Base-by-base conservation (phyloP, 2,113 vertebrate genomes). In the Callionymus lyra region DNA sequence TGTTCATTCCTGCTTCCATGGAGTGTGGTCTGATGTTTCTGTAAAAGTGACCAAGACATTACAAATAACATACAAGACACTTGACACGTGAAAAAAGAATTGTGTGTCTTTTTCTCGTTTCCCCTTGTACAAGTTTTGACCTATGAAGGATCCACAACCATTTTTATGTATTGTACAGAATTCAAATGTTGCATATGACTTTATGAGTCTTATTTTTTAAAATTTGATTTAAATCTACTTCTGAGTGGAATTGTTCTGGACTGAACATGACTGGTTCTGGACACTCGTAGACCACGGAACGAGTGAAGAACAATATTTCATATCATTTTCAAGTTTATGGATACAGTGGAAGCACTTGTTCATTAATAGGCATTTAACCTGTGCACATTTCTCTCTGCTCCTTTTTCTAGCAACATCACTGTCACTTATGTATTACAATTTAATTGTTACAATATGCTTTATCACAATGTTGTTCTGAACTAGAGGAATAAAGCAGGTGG, bases 91-190 rank as follows among this genome's bases (percentile, higher is more conserved):
- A 16, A 47, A 17, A 50, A 50, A 57, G 16, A 64, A 61, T 44
- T 27, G 44, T 47, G 70, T 69, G 27, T 2, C 13, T 68, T 72
- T 66, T 64, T 67, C 72, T 79, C 50, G 59, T 70, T 69, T 70
- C 74, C 59, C 71, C 73, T 78, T 72, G 74, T 79, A 68, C 69
- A 68, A 12, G 51, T 74, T 73, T 77, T 75, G 63, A 54, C 67
- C 58, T 53, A 8, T 27, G 21, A 27, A 74, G 61, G 57, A 61
- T 79, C 57, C 56, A 68, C 44, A 66, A 76, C 68, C 59, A 68
- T 81, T 81, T 82, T 62, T 78, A 81, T 80, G 76, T 83, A 79
- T 83, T 83, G 81, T 83, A 83, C 76, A 83, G 78, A 83, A 81
- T 83, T 70, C 65, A 75, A 66, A 68, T 73, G 74, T 80, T 80